Evolutionary conservation across 2,888 invertebrate genomes (phyloP).

Genomic region (Eurytoma californica): DNA sequence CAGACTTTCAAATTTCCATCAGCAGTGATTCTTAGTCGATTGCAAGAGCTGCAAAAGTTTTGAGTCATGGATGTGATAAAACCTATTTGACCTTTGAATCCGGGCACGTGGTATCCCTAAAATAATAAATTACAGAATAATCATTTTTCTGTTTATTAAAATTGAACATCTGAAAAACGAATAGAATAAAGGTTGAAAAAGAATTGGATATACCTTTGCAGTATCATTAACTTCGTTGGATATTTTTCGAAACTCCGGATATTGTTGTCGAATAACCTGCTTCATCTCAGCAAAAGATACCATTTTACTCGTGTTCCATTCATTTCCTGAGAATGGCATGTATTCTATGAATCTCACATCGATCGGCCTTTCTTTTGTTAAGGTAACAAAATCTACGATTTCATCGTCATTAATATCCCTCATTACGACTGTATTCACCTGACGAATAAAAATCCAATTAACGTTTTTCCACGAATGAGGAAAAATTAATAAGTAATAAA

Average conservation of each 20-base stretch:
- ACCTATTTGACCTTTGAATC: slow-evolving; percentile 90
- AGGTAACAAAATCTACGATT: slow-evolving; percentile 92
- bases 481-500: background rate
- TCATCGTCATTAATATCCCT: slow-evolving; percentile 95
- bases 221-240: slow-evolving; percentile 90
- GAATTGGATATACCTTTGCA: slow-evolving; percentile 82
- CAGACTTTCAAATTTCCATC: slow-evolving; percentile 99
- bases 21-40: slow-evolving; percentile 96
- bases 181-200: background rate
- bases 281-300: slow-evolving; percentile 89
- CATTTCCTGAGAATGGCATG: slow-evolving; percentile 99
- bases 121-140: background rate
- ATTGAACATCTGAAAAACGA: too few species aligned
- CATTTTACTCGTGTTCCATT: slow-evolving; percentile 91
- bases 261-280: slow-evolving; percentile 79
- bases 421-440: slow-evolving; percentile 96
- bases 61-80: slow-evolving; percentile 99
- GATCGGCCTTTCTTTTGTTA: slow-evolving; percentile 88
- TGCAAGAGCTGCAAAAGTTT: slow-evolving; percentile 96
- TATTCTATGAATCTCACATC: slow-evolving; percentile 99
- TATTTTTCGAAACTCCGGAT: slow-evolving; percentile 81
- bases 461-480: background rate
- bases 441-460: slow-evolving; percentile 51
- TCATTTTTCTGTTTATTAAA: background rate
- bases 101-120: slow-evolving; percentile 90